Evolutionary conservation across 2,113 vertebrate species (phyloP).

Genomic region (Ranitomeya imitator): DNA sequence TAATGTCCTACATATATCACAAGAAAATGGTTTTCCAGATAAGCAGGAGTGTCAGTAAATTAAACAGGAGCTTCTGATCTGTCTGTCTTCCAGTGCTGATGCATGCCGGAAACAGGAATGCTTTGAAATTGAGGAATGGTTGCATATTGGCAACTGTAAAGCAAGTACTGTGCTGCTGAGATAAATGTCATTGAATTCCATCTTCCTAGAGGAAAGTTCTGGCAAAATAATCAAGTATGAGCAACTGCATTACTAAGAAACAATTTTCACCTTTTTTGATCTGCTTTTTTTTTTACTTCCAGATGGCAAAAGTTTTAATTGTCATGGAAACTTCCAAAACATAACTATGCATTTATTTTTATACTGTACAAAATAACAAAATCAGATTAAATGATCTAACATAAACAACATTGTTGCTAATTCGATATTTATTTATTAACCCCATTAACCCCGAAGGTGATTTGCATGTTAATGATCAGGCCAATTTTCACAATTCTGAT

Average conservation of each 20-base stretch:
- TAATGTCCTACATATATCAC: conserved; percentile 44
- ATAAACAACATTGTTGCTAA: neutral
- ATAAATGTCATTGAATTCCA: conserved; percentile 31
- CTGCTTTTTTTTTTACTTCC: neutral
- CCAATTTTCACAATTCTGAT: too few relatives aligned
- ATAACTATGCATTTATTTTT: neutral
- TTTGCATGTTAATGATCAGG: too few relatives aligned
- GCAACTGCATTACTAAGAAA: conserved; percentile 9
- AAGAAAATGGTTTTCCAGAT: neutral
- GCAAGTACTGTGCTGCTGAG: neutral
- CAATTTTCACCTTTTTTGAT: neutral
- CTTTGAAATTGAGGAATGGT: conserved; percentile 6
- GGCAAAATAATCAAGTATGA: neutral
- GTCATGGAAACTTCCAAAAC: neutral
- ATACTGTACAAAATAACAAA: neutral
- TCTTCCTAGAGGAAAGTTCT: conserved; percentile 17
- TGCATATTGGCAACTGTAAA: conserved; percentile 24
- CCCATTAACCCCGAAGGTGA: neutral
- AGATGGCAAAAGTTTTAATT: conserved; percentile 20
- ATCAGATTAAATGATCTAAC: neutral
- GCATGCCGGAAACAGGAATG: neutral
- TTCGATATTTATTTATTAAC: neutral
- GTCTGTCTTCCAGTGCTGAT: neutral
- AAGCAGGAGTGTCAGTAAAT: neutral
- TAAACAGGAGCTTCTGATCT: neutral